phyloP scores from a whole-genome alignment of 1,140 invertebrate genomes.

The Euura lappo region DNA sequence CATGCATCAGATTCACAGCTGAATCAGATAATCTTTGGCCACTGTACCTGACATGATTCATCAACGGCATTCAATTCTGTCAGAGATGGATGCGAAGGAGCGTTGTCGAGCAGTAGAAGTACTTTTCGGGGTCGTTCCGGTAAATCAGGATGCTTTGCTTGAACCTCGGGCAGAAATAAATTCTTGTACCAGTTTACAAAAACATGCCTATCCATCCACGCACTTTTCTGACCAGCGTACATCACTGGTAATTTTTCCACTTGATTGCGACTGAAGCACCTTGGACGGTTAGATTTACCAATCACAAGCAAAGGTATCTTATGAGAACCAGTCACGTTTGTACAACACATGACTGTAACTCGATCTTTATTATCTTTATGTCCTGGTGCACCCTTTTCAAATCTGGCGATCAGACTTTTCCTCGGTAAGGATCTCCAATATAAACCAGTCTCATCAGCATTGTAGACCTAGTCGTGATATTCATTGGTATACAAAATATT shows the following conservation, averaged over 20 bases:
- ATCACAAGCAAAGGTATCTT: slow-evolving; percentile 40
- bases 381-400: slow-evolving; percentile 11
- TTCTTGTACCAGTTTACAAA: too few species aligned
- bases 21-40: too few species aligned
- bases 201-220: too few species aligned
- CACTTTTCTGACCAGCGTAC: too few species aligned
- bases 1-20: too few species aligned
- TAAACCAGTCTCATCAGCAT: slow-evolving; percentile 22
- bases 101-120: not conserved
- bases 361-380: slow-evolving; percentile 14
- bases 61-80: not conserved
- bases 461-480: slow-evolving; percentile 13
- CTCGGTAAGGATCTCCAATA: slow-evolving; percentile 15
- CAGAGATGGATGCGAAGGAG: not conserved
- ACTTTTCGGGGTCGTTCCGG: not conserved
- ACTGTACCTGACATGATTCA: too few species aligned
- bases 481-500: too few species aligned
- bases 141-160: not conserved
- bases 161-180: too few species aligned
- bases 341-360: slow-evolving; percentile 34
- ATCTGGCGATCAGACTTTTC: slow-evolving; percentile 6
- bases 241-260: too few species aligned
- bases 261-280: too few species aligned
- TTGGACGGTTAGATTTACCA: slow-evolving; percentile 26
- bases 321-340: slow-evolving; percentile 44